Percentiles rank a stretch among this genome's conserved stretches.
phyloP scores from a whole-genome alignment of 2,888 invertebrate species.

The Colletes collaris region DNA sequence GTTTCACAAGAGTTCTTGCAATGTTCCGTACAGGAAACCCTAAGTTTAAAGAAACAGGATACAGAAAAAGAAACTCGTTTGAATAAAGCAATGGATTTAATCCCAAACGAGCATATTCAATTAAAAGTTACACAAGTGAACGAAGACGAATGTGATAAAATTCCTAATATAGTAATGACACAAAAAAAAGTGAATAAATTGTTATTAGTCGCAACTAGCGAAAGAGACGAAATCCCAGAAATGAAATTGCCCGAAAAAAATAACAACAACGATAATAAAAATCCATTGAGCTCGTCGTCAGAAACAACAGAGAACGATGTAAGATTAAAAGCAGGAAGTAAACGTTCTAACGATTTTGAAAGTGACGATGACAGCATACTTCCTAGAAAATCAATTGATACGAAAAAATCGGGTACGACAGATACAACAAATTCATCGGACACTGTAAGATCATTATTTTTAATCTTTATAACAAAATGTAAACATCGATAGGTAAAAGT shows the following conservation, averaged over 20 bases:
- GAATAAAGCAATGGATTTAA: background rate
- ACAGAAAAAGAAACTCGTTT: background rate
- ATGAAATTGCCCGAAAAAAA: background rate
- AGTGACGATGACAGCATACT: background rate
- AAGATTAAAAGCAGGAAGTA: background rate
- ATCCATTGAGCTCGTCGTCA: too few species aligned
- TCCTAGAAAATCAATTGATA: background rate
- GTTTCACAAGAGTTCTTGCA: too few species aligned
- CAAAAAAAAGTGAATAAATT: background rate
- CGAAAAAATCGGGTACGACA: background rate
- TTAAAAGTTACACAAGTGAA: background rate
- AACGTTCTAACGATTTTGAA: background rate
- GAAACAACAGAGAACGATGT: background rate
- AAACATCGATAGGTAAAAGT: too few species aligned
- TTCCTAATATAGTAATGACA: background rate
- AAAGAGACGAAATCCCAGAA: background rate
- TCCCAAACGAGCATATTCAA: background rate
- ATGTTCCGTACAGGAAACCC: too few species aligned
- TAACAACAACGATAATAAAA: background rate
- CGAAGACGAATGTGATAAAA: too few species aligned
- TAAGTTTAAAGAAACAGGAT: too few species aligned
- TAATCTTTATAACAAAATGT: background rate
- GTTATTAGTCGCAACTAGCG: background rate
- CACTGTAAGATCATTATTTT: background rate
- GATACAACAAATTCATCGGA: background rate